phyloP scores from a whole-genome alignment of 2,113 vertebrate genomes.

The Reinhardtius hippoglossoides region DNA sequence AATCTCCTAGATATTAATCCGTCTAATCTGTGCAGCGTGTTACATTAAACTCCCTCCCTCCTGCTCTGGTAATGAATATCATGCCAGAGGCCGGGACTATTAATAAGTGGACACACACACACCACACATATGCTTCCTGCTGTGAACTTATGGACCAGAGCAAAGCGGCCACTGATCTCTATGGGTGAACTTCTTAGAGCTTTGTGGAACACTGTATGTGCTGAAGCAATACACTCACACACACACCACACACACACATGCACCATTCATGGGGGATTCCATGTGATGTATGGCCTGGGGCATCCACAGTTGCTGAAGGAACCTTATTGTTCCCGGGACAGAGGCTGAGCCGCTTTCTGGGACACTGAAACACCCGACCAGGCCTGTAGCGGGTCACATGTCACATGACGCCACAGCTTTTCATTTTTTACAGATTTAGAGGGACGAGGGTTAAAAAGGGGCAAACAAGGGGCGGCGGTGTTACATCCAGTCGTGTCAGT shows the following conservation, averaged over 20 bases:
- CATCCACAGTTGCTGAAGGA: slow-evolving; percentile 64
- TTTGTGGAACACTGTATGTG: slow-evolving; percentile 49
- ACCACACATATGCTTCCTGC: slow-evolving; percentile 51
- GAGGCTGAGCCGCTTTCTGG: slow-evolving; percentile 68
- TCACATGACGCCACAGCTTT: slow-evolving; percentile 58
- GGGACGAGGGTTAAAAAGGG: slow-evolving; percentile 14
- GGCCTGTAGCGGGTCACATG: slow-evolving; percentile 59
- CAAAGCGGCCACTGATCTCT: slow-evolving; percentile 68
- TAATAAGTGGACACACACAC: slow-evolving; percentile 71
- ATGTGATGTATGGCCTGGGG: slow-evolving; percentile 73
- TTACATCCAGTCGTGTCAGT: slow-evolving; percentile 8
- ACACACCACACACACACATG: slow-evolving; percentile 40
- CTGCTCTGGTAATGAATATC: slow-evolving; percentile 70
- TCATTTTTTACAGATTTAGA: slow-evolving; percentile 34
- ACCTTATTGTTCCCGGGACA: slow-evolving; percentile 70
- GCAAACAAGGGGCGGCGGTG: slow-evolving; percentile 17
- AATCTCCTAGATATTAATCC: slow-evolving; percentile 69
- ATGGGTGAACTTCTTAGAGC: slow-evolving; percentile 63
- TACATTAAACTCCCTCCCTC: slow-evolving; percentile 54
- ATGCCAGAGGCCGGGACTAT: slow-evolving; percentile 67
- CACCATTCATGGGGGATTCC: slow-evolving; percentile 68
- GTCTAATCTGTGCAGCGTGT: slow-evolving; percentile 53
- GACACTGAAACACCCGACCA: slow-evolving; percentile 59
- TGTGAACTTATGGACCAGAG: slow-evolving; percentile 66
- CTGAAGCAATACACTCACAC: slow-evolving; percentile 59